Base-by-base conservation (phyloP, 2,888 invertebrate species). In the Blomia tropicalis region DNA sequence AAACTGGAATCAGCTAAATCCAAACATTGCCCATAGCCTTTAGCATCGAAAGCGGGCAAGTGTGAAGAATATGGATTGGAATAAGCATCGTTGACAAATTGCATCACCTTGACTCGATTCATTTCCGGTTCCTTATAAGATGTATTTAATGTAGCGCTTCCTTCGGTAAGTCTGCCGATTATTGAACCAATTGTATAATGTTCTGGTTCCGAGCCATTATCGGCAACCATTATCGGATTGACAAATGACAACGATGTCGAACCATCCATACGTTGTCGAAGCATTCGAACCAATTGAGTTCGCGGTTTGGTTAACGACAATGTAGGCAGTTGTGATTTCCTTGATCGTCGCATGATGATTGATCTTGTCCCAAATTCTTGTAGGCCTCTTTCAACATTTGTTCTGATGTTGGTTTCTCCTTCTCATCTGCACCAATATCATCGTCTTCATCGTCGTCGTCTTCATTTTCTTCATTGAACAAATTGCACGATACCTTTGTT, bases 51-150 rank as follows among this genome's bases (percentile, higher is more conserved):
- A n/a, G 11, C 11, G 11, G 56, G 56, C 3, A 56, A 23, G 23
- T 56, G 56, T 19, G 29, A 27, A 36, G 2, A 2, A 22, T 29
- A 56, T 31, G 56, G 30, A 31, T 32, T 31, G 14, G 17, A 29
- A 14, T 19, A 56, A 1, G 30, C 25, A n/a, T 56, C 56, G 2
- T n/a, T 11, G 3, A 29, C 2, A 89, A 85, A 62, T 63, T 63
- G 67, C 75, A 75, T 73, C 67, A 89, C 83, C 72, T 87, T 89
- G 0, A 86, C 85, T 63, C 83, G 77, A 74, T 93, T 93, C 61
- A 92, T 79, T 14, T 87, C 81, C 72, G 92, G 92, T 71, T 91
- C 91, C 60, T 87, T 81, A 66, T 84, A 83, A 1, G 85, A 83
- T 70, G 84, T 82, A n/a, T n/a, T n/a, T 44, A 90, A 72, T 0